Conservation (phyloP, 1,140 invertebrate species). For the Acromyrmex charruanus region DNA sequence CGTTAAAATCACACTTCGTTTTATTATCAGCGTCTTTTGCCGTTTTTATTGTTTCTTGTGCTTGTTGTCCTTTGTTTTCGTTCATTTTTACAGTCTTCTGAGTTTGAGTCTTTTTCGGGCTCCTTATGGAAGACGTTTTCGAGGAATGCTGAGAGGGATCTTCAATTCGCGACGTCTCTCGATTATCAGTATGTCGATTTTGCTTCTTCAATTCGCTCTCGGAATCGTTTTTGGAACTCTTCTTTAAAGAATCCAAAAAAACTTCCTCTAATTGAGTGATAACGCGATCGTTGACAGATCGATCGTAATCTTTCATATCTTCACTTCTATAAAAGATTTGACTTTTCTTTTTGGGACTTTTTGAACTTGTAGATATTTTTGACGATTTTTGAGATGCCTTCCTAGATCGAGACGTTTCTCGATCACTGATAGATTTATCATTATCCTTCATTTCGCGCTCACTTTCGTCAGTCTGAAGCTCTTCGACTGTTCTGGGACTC, state of each 20-base stretch:
- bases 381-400: conserved; percentile 34
- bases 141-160: conserved; percentile 10
- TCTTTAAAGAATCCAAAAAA: conserved; percentile 32
- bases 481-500: conserved; percentile 10
- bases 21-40: background rate
- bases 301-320: conserved; percentile 32
- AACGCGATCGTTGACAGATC: conserved; percentile 44
- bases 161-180: conserved; percentile 4
- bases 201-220: conserved; percentile 41
- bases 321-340: conserved; percentile 24
- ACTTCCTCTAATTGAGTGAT: conserved; percentile 41
- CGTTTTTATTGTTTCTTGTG: conserved; percentile 15
- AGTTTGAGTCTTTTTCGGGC: conserved; percentile 8
- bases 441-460: conserved; percentile 14
- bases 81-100: conserved; percentile 21
- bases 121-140: conserved; percentile 37
- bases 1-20: conserved; percentile 52
- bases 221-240: background rate
- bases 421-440: conserved; percentile 23
- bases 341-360: conserved; percentile 42
- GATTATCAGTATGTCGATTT: conserved; percentile 15
- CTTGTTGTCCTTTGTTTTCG: background rate
- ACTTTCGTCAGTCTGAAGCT: background rate
- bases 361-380: conserved; percentile 8
- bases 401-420: background rate